Evolutionary conservation across 2,113 vertebrate genomes (phyloP), one percentile per base, ranked within the genome.

Genomic region (Aspiorhynchus laticeps): DNA sequence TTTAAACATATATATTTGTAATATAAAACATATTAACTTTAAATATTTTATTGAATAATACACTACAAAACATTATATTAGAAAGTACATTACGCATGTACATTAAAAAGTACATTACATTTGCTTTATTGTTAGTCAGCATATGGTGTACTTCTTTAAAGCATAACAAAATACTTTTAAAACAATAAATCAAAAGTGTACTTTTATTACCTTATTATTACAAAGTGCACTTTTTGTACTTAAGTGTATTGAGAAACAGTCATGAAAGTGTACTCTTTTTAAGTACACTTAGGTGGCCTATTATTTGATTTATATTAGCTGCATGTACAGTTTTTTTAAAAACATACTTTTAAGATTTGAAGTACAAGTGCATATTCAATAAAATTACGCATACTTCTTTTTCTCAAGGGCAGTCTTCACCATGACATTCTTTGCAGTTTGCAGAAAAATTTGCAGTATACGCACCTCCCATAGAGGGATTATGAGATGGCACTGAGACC

Each of bases 391-490:
- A 48, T 76, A 15, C 38, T 71, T 10, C 0, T 21, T 26, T 26
- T 76, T 46, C 71, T 41, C 36, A 41, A 67, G 63, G 63, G 63
- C 63, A 69, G 28, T 69, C 69, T 73, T 38, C 33, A 73, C 33
- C 9, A 24, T 12, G 7, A 73, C 69, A 77, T 77, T 77, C 43
- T 76, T 28, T 28, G n/a, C 41, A 76, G 67, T 36, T 71, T 36
- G 67, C 69, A 71, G 69, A 71, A 24, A 15, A 71, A 36, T 36
- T 0, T 21, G 31, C 36, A 77, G 48, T 8, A 48, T 75, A 81
- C 91, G 94, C 94, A 98, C 98, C 97, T 99, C 97, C 93, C 96
- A 93, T 85, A 98, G 87, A 43, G 98, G 97, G 92, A 99, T 95
- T 91, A 99, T 96, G 63, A 98, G 89, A 87, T 96, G 96, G 91